phyloP scores from a whole-genome alignment of 1,140 invertebrate species.

The Kradibia gibbosae region DNA sequence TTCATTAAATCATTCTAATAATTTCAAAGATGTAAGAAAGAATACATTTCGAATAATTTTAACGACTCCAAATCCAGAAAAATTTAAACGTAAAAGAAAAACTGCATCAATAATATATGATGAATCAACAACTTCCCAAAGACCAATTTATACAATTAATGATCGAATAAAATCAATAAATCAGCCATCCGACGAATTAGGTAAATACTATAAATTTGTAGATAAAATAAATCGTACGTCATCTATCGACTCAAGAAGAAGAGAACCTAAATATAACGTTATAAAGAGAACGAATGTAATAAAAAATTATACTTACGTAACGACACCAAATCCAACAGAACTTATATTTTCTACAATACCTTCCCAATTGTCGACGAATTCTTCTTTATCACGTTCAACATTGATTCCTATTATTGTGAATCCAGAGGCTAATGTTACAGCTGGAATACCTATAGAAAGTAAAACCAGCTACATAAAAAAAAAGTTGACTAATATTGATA shows the following conservation, averaged over 20 bases:
- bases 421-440: conserved; percentile 29
- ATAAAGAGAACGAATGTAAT: conserved; percentile 14
- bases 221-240: conserved; percentile 14
- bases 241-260: conserved; percentile 54
- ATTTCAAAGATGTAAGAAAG: background rate
- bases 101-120: background rate
- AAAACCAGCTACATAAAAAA: conserved; percentile 4
- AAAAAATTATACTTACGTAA: background rate
- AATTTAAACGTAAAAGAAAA: conserved; percentile 13
- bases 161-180: conserved; percentile 54
- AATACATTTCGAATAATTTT: conserved; percentile 36
- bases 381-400: conserved; percentile 27
- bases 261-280: conserved; percentile 60
- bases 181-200: conserved; percentile 35
- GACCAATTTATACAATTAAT: conserved; percentile 55
- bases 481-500: background rate
- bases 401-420: conserved; percentile 41
- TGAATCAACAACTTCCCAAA: conserved; percentile 44
- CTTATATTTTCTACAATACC: background rate
- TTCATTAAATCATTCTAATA: background rate
- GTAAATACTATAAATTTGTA: conserved; percentile 56
- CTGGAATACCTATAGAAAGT: conserved; percentile 29
- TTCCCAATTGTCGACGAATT: background rate
- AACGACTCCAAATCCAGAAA: conserved; percentile 24
- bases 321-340: background rate